A percentile compares a stretch with the other conserved stretches of the same genome.
Conservation (phyloP, 2,113 vertebrate species). For the Rhinichthys klamathensis region DNA sequence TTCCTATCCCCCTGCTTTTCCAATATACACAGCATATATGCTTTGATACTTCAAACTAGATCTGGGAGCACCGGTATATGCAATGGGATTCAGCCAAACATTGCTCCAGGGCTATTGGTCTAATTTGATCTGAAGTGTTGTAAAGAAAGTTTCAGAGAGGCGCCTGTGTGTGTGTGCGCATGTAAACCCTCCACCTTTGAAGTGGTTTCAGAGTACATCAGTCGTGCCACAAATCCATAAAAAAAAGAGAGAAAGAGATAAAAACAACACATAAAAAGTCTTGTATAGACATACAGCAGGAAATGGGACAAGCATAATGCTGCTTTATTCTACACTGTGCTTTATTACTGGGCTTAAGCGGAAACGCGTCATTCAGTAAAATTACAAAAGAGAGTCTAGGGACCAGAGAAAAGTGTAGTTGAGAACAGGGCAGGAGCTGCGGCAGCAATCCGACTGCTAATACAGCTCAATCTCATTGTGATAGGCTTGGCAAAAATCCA, state of each 20-base stretch:
- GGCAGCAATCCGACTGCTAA: constrained; percentile 86
- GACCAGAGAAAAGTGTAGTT: constrained; percentile 90
- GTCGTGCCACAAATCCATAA: constrained; percentile 34
- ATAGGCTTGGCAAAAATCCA: constrained; percentile 60
- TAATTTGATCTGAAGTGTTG: constrained; percentile 38
- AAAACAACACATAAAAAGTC: constrained; percentile 44
- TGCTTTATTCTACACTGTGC: constrained; percentile 97
- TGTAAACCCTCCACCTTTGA: constrained; percentile 8
- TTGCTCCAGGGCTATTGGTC: constrained; percentile 26
- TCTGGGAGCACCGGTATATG: not conserved
- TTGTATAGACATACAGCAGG: constrained; percentile 48
- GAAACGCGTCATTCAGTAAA: constrained; percentile 99
- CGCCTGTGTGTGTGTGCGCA: not conserved
- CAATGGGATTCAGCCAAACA: constrained; percentile 31
- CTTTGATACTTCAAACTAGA: constrained; percentile 24
- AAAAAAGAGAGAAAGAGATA: constrained; percentile 34
- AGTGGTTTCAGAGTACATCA: constrained; percentile 29
- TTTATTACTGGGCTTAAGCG: constrained; percentile 99
- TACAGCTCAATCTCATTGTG: constrained; percentile 76
- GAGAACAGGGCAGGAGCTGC: constrained; percentile 79
- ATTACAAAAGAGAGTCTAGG: constrained; percentile 99
- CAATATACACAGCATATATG: constrained; percentile 5
- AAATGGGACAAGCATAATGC: constrained; percentile 68
- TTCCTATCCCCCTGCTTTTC: constrained; percentile 8
- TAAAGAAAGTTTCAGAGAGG: constrained; percentile 12